These are phyloP conservation scores for Aythya baeri DNA, from an alignment of 2,113 vertebrate genomes.

Conservation along the genomic window DNA sequence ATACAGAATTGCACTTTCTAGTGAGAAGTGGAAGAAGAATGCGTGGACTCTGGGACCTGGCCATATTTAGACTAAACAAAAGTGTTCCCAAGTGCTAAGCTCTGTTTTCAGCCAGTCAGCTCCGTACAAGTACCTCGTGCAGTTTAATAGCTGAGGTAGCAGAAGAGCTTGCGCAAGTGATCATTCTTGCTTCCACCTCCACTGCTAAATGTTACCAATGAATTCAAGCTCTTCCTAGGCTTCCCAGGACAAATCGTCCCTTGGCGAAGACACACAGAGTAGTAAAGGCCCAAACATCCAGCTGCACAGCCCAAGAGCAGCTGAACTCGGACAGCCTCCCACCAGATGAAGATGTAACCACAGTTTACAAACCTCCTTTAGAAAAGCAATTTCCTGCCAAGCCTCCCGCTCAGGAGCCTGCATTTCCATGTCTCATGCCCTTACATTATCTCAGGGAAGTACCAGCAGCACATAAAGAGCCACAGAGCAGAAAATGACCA, in stretches of 20 bases:
- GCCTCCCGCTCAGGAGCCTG: background rate
- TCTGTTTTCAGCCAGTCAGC: background rate
- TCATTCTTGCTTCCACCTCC: background rate
- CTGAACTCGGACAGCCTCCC: background rate
- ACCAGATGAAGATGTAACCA: background rate
- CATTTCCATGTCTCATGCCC: background rate
- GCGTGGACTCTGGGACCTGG: background rate
- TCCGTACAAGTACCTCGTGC: fast-evolving
- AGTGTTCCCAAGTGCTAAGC: background rate
- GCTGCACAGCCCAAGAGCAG: background rate
- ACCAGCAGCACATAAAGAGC: background rate
- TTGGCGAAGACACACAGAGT: background rate
- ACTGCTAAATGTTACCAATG: background rate
- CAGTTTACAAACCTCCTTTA: background rate
- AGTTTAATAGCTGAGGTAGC: background rate
- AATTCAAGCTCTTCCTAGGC: background rate
- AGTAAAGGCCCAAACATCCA: background rate
- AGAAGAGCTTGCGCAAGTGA: background rate
- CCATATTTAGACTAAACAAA: background rate
- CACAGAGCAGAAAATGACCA: background rate
- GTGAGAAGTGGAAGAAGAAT: fast-evolving
- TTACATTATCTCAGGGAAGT: background rate
- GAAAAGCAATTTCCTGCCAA: background rate
- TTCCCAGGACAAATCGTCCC: background rate
- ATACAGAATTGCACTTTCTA: background rate